These are phyloP conservation scores for Ia io DNA, from an alignment of 2,113 vertebrate genomes.

Conservation along the genomic window DNA sequence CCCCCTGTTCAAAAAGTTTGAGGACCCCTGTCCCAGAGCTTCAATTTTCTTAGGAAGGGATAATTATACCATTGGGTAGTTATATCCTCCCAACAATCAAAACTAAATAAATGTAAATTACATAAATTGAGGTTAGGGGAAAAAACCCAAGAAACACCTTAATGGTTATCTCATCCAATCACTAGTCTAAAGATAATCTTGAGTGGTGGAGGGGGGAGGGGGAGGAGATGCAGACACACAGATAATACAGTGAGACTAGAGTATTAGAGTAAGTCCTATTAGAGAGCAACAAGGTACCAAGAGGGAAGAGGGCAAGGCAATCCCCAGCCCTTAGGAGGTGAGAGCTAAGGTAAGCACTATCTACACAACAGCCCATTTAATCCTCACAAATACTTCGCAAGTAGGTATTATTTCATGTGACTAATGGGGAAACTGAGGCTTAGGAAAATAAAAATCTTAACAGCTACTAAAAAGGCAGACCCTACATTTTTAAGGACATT, in stretches of 20 bases:
- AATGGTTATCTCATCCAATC: background rate
- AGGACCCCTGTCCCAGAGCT: background rate
- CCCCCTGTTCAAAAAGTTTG: no score
- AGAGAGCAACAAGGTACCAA: background rate
- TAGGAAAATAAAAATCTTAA: background rate
- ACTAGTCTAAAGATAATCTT: background rate
- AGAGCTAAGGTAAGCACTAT: background rate
- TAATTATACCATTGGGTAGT: background rate
- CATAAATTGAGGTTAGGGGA: background rate
- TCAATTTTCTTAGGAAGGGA: background rate
- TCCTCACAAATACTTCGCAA: background rate
- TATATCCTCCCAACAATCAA: background rate
- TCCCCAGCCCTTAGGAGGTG: background rate
- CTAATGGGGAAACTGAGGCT: background rate
- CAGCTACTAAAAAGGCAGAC: background rate
- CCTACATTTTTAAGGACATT: background rate
- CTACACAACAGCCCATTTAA: background rate
- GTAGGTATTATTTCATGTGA: background rate
- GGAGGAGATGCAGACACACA: background rate
- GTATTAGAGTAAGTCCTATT: background rate
- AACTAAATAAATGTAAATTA: background rate
- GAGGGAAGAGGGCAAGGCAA: background rate
- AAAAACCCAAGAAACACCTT: background rate
- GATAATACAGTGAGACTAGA: background rate
- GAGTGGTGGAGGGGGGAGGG: accelerated